phyloP scores from a whole-genome alignment of 1,140 invertebrate species.

The Apis cerana region DNA sequence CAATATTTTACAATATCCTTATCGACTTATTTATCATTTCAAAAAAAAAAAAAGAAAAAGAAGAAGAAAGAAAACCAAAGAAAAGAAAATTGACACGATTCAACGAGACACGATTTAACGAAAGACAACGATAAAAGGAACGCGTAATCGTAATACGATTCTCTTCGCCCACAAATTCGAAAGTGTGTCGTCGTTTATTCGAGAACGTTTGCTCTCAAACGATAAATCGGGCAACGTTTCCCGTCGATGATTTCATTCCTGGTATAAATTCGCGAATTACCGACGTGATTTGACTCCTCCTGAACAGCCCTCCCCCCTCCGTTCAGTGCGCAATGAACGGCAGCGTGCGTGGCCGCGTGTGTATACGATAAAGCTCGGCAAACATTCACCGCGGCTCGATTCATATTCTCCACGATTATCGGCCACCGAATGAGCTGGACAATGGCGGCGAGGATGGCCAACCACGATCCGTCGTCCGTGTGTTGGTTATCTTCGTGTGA shows the following conservation, averaged over 20 bases:
- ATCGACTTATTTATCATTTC: no score
- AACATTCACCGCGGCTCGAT: slow-evolving; percentile 47
- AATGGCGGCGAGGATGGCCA: slow-evolving; percentile 16
- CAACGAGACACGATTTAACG: no score
- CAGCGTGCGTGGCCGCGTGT: not conserved
- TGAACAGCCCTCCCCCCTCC: no score
- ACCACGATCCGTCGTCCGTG: not conserved
- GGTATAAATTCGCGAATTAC: not conserved
- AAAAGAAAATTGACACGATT: no score
- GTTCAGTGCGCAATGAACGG: no score
- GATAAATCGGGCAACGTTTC: not conserved
- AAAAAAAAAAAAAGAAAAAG: no score
- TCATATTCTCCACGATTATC: slow-evolving; percentile 53
- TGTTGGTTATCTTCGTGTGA: slow-evolving; percentile 62
- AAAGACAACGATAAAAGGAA: no score
- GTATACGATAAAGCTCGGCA: slow-evolving; percentile 40
- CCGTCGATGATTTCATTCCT: not conserved
- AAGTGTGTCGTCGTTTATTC: no score
- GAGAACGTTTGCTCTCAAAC: not conserved
- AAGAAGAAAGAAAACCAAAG: no score
- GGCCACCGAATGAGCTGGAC: slow-evolving; percentile 46
- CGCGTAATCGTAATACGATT: no score
- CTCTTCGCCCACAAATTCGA: no score
- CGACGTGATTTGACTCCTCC: not conserved
- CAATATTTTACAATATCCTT: no score